Conservation (phyloP, 2,888 invertebrate species). For the Andrena chrysosceles region DNA sequence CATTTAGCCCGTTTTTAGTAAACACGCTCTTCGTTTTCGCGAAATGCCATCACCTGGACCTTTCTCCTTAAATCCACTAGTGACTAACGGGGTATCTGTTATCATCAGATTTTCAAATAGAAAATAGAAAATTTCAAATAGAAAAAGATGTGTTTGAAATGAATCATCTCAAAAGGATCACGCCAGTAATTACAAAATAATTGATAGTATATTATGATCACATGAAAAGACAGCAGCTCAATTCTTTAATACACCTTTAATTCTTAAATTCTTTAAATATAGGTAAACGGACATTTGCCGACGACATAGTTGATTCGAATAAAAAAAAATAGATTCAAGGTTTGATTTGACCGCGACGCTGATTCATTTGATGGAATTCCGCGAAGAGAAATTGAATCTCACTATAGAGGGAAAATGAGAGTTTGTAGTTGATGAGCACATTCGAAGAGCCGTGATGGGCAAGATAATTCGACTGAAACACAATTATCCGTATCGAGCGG, state of each 20-base stretch:
- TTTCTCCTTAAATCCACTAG: too few species aligned
- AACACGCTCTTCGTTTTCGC: too few species aligned
- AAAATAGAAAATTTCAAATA: too few species aligned
- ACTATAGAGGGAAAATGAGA: not conserved
- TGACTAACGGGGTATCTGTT: not conserved
- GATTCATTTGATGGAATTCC: conserved; percentile 2
- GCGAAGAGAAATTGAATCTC: conserved; percentile 13
- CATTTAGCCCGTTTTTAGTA: too few species aligned
- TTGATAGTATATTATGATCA: not conserved
- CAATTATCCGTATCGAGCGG: conserved; percentile 54
- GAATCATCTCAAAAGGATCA: too few species aligned
- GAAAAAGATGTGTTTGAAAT: too few species aligned
- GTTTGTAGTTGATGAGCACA: conserved; percentile 25
- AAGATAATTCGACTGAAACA: conserved; percentile 60
- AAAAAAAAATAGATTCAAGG: not conserved
- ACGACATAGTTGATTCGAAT: not conserved
- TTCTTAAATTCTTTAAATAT: not conserved
- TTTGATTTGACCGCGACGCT: too few species aligned
- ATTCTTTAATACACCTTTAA: not conserved
- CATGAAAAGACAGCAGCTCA: not conserved
- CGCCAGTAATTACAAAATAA: too few species aligned
- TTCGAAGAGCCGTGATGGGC: conserved; percentile 44
- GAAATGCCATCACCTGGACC: too few species aligned
- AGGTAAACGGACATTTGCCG: not conserved
- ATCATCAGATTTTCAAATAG: too few species aligned